These are phyloP conservation scores for Schizaphis graminum DNA, from an alignment of 2,888 invertebrate species.

Conservation along the genomic window DNA sequence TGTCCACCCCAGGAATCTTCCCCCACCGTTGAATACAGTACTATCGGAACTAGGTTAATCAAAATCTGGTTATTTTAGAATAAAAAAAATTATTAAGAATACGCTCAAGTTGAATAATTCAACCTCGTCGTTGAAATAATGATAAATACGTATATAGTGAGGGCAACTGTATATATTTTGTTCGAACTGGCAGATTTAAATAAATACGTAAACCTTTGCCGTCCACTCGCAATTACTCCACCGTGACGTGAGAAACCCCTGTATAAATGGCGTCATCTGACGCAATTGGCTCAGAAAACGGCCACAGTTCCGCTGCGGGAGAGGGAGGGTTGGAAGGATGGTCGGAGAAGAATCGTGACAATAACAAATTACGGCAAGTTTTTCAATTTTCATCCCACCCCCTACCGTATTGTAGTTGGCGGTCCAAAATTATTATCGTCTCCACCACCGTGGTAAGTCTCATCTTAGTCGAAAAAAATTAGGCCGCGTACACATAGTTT, in stretches of 20 bases:
- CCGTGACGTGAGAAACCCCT: background rate
- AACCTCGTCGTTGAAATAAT: background rate
- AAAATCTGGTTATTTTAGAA: background rate
- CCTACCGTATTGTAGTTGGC: background rate
- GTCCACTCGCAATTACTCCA: background rate
- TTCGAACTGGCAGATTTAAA: background rate
- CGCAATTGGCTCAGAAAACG: background rate
- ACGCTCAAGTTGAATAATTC: background rate
- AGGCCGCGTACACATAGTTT: background rate
- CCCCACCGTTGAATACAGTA: background rate
- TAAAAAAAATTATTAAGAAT: background rate
- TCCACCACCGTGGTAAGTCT: background rate
- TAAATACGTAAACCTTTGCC: conserved; percentile 11
- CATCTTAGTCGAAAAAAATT: background rate
- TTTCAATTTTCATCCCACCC: conserved; percentile 42
- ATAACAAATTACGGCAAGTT: conserved; percentile 49
- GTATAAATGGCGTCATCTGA: background rate
- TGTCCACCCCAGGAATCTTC: background rate
- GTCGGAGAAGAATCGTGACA: background rate
- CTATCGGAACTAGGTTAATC: background rate
- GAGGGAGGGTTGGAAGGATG: too few species aligned
- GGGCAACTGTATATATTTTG: background rate
- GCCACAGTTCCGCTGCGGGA: background rate
- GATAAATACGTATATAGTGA: background rate
- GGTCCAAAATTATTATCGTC: background rate